Evolutionary conservation across 2,113 vertebrate genomes (phyloP), one percentile per base, ranked within the genome.

Genomic region (Mesitornis unicolor): DNA sequence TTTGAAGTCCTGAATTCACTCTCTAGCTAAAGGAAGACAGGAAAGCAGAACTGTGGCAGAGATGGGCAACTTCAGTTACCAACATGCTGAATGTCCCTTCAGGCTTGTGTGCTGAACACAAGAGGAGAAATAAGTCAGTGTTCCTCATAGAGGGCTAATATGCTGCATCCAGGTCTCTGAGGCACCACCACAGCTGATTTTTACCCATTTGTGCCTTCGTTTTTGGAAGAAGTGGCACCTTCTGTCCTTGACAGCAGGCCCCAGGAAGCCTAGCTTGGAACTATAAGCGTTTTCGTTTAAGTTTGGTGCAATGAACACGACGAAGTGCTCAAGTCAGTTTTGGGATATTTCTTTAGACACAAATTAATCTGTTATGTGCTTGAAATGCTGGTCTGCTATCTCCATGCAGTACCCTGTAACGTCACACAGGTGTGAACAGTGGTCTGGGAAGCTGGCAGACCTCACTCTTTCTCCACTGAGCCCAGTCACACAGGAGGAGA

Each of bases 351-450:
- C 40, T 80, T 33, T 38, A 69, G 43, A 33, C 14, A 36, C 3
- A 45, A n/a, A 51, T 54, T 17, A 22, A n/a, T 56, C 68, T 63
- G 28, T 68, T 69, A 26, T 2, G 1, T 64, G 28, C 42, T 57
- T 75, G 61, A 87, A 82, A 64, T 60, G 24, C 36, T 76, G 57
- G 12, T 63, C 51, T 80, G 42, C 35, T 0, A 0, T 24, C 38
- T 84, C 29, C 40, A 17, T 0, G 1, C 2, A 3, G 26, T 40
- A 3, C n/a, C 12, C 43, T 42, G 19, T 59, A 75, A 29, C 0
- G 0, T 74, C 56, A 54, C 0, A 0, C 20, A 63, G 38, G 47
- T 17, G 5, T 50, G 47, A 77, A 51, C 5, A 9, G 33, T 38
- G 20, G 16, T n/a, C 47, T 40, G 29, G 20, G 28, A 3, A 77